Evolutionary conservation across 2,888 invertebrate species (phyloP).

Genomic region (Athripsodes cinereus): DNA sequence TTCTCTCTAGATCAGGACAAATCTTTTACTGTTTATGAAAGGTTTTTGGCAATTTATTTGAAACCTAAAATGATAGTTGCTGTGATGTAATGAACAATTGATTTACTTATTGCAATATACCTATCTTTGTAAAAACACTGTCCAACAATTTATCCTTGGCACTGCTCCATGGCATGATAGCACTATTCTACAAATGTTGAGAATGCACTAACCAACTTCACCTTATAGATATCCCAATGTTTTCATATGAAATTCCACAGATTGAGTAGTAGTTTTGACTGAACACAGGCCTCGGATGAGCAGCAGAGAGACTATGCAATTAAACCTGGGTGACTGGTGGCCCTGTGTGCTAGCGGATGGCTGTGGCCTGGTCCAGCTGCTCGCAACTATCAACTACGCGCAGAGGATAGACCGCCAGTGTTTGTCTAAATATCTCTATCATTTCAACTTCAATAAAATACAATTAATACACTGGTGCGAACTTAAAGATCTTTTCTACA

Average conservation of each 20-base stretch:
- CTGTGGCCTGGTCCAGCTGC: conserved; percentile 34
- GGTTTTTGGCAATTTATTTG: no score
- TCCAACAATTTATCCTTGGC: no score
- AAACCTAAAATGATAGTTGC: no score
- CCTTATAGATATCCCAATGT: neutral
- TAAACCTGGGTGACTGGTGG: conserved; percentile 44
- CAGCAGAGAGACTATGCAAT: conserved; percentile 16
- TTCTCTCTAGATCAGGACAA: no score
- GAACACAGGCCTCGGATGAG: conserved; percentile 14
- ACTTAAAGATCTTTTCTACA: no score
- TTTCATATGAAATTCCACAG: neutral
- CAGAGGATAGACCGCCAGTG: conserved; percentile 30
- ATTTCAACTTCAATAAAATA: no score
- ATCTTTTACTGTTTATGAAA: no score
- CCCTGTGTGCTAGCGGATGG: conserved; percentile 45
- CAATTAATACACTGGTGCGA: no score
- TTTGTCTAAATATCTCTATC: conserved; percentile 22
- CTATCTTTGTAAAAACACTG: no score
- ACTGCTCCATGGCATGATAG: no score
- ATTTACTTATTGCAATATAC: no score
- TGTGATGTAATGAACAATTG: no score
- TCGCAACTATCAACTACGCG: conserved; percentile 34
- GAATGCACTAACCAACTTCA: neutral
- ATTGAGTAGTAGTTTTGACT: conserved; percentile 1
- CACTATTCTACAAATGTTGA: neutral